Percentiles rank a stretch among this genome's conserved stretches.
These are phyloP conservation scores for Betta splendens DNA, from an alignment of 2,797 vertebrate genomes.

Conservation along the genomic window DNA sequence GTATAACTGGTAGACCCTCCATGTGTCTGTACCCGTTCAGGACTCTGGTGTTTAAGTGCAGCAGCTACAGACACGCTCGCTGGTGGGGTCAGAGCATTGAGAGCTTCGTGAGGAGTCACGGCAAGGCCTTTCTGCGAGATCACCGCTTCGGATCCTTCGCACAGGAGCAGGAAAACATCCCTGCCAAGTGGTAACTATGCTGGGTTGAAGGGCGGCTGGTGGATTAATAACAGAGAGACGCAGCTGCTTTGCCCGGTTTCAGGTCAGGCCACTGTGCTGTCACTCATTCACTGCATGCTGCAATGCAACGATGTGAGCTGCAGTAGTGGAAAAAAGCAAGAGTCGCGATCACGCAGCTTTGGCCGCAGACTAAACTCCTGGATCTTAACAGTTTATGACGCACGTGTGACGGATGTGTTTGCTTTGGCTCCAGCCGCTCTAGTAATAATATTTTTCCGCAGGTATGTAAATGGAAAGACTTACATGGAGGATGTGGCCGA, in stretches of 20 bases:
- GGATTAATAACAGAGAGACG: no score
- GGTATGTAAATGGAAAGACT: conserved; percentile 96
- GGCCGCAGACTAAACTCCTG: background rate
- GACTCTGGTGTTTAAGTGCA: conserved; percentile 94
- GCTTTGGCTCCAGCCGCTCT: background rate
- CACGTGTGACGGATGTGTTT: background rate
- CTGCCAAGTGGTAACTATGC: conserved; percentile 88
- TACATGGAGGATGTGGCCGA: conserved; percentile 96
- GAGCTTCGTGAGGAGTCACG: conserved; percentile 86
- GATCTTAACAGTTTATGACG: no score
- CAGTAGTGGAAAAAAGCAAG: conserved; percentile 24
- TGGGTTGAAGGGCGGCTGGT: background rate
- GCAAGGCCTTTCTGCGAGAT: conserved; percentile 87
- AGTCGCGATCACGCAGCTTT: conserved; percentile 19
- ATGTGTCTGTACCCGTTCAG: conserved; percentile 67
- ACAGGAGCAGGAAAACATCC: conserved; percentile 85
- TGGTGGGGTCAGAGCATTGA: conserved; percentile 98
- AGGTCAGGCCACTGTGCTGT: conserved; percentile 23
- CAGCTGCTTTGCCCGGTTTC: conserved; percentile 7
- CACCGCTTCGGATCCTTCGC: conserved; percentile 95
- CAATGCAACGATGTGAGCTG: background rate
- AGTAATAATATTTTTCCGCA: conserved; percentile 52
- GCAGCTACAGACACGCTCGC: conserved; percentile 92
- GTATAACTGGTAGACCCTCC: no score
- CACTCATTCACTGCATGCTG: no score